Base-by-base conservation (phyloP, 2,797 vertebrate genomes). In the Crocidura indochinensis region DNA sequence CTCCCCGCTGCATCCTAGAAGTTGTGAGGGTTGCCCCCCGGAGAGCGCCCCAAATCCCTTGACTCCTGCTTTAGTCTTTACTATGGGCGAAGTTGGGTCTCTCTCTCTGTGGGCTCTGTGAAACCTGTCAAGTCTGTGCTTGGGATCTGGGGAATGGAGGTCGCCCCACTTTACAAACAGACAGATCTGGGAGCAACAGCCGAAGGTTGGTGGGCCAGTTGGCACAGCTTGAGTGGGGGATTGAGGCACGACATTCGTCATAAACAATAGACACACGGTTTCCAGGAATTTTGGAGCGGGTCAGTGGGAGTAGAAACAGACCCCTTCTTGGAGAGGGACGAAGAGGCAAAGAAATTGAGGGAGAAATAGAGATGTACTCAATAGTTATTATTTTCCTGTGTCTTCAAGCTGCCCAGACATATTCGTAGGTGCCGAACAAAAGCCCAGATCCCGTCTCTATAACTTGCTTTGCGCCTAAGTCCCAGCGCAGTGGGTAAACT, bases 341-440 rank as follows among this genome's bases (percentile, higher is more conserved):
- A 9, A 72, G 14, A 14, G 38, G 10, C 69, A 8, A 46, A 62
- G 77, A 88, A 77, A 81, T 80, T 3, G 17, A 76, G 69, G 76
- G 12, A 71, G 75, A 62, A 60, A 20, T 26, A 62, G 80, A 68
- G 72, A 62, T 76, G 31, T 0, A 81, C 67, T 51, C 84, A 88
- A 71, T 44, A 69, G 69, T 81, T 94, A 17, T 19, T n/a, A n/a
- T 46, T 76, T 88, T 24, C 67, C 67, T n/a, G 62, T 27, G 6
- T 88, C 74, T 84, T 71, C 10, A 62, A 20, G 89, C 56, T 8
- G 27, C 81, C 46, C 31, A 10, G 53, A 64, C 84, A 74, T 83
- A 85, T 84, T 76, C 51, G 83, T 83, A 90, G 78, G 83, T 95
- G 29, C 86, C 74, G 65, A 88, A 84, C 71, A 88, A 87, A 94